These are phyloP conservation scores for Ataeniobius toweri DNA, from an alignment of 2,797 vertebrate genomes.

Conservation along the genomic window DNA sequence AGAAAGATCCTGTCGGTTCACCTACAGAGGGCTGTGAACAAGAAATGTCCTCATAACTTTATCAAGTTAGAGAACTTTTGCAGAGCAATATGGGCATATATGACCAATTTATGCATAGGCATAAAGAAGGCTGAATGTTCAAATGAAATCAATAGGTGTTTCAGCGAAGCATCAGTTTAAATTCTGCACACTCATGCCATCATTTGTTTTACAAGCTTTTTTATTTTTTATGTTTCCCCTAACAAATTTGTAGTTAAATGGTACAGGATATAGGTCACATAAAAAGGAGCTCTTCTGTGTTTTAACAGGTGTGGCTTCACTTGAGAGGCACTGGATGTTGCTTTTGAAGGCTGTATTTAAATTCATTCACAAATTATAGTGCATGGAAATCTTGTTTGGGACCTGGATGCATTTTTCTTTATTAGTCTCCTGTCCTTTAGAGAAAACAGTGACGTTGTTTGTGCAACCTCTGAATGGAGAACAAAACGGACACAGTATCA, in stretches of 20 bases:
- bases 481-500: slow-evolving; percentile 23
- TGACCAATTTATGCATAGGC: background rate
- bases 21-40: background rate
- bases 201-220: background rate
- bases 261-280: background rate
- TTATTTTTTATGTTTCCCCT: background rate
- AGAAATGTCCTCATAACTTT: background rate
- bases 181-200: background rate
- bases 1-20: background rate
- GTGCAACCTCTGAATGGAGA: background rate
- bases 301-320: background rate
- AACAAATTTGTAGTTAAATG: background rate
- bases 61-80: background rate
- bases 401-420: slow-evolving; percentile 53
- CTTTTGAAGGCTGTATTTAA: slow-evolving; percentile 27
- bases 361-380: slow-evolving; percentile 34
- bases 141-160: background rate
- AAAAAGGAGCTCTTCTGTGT: background rate
- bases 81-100: background rate
- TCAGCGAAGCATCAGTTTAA: background rate
- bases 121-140: background rate
- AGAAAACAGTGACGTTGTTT: background rate
- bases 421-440: slow-evolving; percentile 38
- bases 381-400: slow-evolving; percentile 42
- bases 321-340: background rate